Percentiles rank a stretch among this genome's conserved stretches.
Evolutionary conservation across 2,888 invertebrate genomes (phyloP).

Genomic region (Drosophila stalkeri): DNA sequence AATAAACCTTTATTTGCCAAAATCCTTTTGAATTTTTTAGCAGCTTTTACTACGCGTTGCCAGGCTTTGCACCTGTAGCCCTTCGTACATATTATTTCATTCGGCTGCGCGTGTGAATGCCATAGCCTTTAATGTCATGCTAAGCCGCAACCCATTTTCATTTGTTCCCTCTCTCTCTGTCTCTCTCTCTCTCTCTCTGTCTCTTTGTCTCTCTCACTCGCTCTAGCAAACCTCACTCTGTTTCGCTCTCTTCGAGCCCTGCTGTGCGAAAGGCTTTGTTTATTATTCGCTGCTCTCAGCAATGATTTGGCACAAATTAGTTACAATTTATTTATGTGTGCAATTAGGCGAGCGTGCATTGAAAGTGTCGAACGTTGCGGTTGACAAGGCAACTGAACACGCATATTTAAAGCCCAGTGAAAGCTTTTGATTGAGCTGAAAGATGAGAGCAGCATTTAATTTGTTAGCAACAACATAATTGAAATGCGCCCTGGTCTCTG

Average conservation of each 20-base stretch:
- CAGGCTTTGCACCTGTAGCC: constrained; percentile 30
- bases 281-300: constrained; percentile 30
- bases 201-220: background rate
- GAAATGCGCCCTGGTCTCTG: background rate
- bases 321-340: constrained; percentile 70
- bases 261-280: constrained; percentile 22
- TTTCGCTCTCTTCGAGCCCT: background rate
- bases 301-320: constrained; percentile 71
- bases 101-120: constrained; percentile 21
- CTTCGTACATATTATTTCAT: constrained; percentile 47
- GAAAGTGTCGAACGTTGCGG: constrained; percentile 46
- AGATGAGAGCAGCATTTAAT: background rate
- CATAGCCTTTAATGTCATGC: constrained; percentile 48
- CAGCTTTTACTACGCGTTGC: constrained; percentile 25
- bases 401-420: constrained; percentile 43
- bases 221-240: background rate
- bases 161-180: constrained; percentile 7
- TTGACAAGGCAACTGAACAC: constrained; percentile 44
- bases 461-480: background rate
- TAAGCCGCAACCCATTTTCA: constrained; percentile 57
- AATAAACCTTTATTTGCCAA: constrained; percentile 1
- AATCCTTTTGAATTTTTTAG: constrained; percentile 38
- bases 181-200: background rate
- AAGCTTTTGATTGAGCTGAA: background rate
- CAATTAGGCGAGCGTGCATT: constrained; percentile 57